phyloP scores from a whole-genome alignment of 2,113 vertebrate genomes.

The crab-eating macaque (Macaca fascicularis) region DNA sequence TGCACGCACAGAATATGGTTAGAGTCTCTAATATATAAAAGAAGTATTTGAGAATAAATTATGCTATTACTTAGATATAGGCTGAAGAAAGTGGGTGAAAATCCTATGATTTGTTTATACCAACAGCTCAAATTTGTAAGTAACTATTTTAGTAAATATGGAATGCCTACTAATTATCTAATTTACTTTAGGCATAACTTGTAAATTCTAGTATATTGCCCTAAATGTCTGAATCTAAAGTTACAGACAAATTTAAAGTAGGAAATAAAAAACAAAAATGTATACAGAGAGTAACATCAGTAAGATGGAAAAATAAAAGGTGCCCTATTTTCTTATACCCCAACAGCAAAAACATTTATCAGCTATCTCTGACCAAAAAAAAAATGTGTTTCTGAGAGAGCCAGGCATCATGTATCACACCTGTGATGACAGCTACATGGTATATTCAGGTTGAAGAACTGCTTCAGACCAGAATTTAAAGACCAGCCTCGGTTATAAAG shows the following conservation, averaged over 20 bases:
- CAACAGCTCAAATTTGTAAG: background rate
- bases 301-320: background rate
- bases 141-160: too few relatives aligned
- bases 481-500: background rate
- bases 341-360: background rate
- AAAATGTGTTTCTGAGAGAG: background rate
- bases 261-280: background rate
- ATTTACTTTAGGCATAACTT: background rate
- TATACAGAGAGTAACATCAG: background rate
- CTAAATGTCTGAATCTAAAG: background rate
- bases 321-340: background rate
- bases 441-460: background rate
- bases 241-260: background rate
- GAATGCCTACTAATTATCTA: too few relatives aligned
- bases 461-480: background rate
- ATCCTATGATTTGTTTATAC: background rate
- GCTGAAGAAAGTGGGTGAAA: background rate
- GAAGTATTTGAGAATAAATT: background rate
- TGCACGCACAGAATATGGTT: rapidly evolving
- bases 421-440: background rate
- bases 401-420: background rate
- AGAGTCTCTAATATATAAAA: background rate
- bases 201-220: background rate
- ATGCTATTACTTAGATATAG: background rate
- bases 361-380: background rate